Conservation (phyloP, 2,113 vertebrate genomes). For the Peromyscus polionotus region DNA sequence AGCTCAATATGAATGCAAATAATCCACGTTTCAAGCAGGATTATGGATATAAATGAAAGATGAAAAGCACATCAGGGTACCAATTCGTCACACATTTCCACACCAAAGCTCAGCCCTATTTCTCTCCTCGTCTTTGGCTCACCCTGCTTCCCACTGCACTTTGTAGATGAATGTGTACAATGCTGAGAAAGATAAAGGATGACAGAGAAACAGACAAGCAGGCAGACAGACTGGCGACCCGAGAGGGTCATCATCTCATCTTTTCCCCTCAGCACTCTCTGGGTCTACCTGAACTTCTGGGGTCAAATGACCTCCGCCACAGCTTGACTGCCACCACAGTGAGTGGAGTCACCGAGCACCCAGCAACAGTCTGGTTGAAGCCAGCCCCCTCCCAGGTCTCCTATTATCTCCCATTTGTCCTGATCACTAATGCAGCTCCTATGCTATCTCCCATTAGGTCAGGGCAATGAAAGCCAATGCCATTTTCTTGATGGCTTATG, state of each 20-base stretch:
- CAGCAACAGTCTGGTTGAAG: conserved; percentile 75
- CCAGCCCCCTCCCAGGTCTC: conserved; percentile 78
- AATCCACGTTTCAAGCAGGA: conserved; percentile 80
- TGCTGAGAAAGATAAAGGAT: conserved; percentile 3
- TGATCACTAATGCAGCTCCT: conserved; percentile 87
- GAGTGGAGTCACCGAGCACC: conserved; percentile 52
- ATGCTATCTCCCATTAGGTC: conserved; percentile 88
- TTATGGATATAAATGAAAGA: conserved; percentile 71
- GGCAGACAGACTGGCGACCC: background rate
- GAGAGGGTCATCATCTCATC: background rate
- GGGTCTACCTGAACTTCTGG: conserved; percentile 68
- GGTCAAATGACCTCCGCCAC: conserved; percentile 75
- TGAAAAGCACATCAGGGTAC: conserved; percentile 73
- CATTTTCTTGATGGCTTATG: conserved; percentile 90
- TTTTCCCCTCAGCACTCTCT: conserved; percentile 69
- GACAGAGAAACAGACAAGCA: background rate
- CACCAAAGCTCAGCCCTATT: conserved; percentile 68
- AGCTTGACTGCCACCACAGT: conserved; percentile 69
- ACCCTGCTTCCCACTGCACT: conserved; percentile 36
- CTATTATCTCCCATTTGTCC: conserved; percentile 88
- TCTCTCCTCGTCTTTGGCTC: conserved; percentile 32
- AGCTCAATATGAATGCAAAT: conserved; percentile 68
- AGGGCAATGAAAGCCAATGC: conserved; percentile 88
- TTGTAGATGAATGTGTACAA: background rate
- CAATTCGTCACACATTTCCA: conserved; percentile 54